A percentile compares a stretch with the other conserved stretches of the same genome.
Evolutionary conservation across 2,113 vertebrate species (phyloP).

Genomic region (Strix uralensis): DNA sequence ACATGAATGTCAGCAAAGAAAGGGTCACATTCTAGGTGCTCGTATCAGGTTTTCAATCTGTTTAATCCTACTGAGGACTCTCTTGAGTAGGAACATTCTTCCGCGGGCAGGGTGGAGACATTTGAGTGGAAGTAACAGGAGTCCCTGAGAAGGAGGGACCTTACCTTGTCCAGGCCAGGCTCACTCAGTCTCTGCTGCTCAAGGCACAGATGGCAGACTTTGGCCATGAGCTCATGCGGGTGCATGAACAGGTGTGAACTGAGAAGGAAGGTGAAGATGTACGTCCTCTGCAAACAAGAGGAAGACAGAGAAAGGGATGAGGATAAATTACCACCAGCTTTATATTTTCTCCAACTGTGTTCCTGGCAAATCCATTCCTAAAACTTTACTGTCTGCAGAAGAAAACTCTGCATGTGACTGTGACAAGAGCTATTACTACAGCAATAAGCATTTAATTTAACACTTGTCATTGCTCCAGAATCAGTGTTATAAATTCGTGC

Average conservation of each 20-base stretch:
- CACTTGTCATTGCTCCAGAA: no score
- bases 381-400: not conserved
- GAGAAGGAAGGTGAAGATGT: slow-evolving; percentile 94
- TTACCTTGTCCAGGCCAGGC: slow-evolving; percentile 85
- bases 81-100: not conserved
- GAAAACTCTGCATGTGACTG: no score
- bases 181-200: slow-evolving; percentile 85
- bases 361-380: not conserved
- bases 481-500: no score
- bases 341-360: not conserved
- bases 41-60: not conserved
- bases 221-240: slow-evolving; percentile 89
- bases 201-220: slow-evolving; percentile 85
- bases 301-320: not conserved
- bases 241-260: slow-evolving; percentile 91
- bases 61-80: not conserved
- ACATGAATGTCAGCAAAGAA: not conserved
- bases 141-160: not conserved
- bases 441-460: no score
- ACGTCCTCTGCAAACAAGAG: slow-evolving; percentile 81
- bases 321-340: not conserved
- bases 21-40: not conserved
- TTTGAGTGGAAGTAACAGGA: not conserved
- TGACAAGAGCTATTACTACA: no score
- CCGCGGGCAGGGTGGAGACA: not conserved